These are phyloP conservation scores for Urocyon cinereoargenteus DNA, from an alignment of 2,797 vertebrate species.

Conservation along the genomic window DNA sequence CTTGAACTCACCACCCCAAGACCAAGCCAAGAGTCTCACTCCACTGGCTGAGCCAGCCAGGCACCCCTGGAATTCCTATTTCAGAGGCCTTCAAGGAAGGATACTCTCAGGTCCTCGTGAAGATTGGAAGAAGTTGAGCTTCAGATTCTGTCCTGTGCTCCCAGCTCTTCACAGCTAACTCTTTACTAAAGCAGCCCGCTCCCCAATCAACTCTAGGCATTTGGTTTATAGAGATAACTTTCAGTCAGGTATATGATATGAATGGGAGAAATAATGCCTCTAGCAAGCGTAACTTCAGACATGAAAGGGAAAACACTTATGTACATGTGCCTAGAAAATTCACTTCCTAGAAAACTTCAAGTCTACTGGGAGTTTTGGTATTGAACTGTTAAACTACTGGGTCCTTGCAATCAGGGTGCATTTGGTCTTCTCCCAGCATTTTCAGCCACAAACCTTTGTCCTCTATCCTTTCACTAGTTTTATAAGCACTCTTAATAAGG, in stretches of 20 bases:
- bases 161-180: background rate
- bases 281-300: slow-evolving; percentile 18
- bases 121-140: slow-evolving; percentile 10
- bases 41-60: background rate
- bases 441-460: background rate
- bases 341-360: slow-evolving; percentile 20
- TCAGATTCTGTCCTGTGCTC: background rate
- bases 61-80: background rate
- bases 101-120: background rate
- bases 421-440: slow-evolving; percentile 11
- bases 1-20: background rate
- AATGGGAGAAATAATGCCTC: slow-evolving; percentile 56
- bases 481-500: slow-evolving; percentile 16
- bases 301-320: background rate
- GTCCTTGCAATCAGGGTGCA: slow-evolving; percentile 32
- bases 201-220: background rate
- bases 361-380: background rate
- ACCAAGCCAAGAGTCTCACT: background rate
- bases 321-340: slow-evolving; percentile 42
- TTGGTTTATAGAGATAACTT: background rate
- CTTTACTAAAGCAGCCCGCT: background rate
- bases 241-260: background rate
- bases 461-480: slow-evolving; percentile 9
- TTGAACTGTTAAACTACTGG: background rate
- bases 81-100: background rate